Conservation (phyloP, 2,888 invertebrate species). For the Erannis defoliaria region DNA sequence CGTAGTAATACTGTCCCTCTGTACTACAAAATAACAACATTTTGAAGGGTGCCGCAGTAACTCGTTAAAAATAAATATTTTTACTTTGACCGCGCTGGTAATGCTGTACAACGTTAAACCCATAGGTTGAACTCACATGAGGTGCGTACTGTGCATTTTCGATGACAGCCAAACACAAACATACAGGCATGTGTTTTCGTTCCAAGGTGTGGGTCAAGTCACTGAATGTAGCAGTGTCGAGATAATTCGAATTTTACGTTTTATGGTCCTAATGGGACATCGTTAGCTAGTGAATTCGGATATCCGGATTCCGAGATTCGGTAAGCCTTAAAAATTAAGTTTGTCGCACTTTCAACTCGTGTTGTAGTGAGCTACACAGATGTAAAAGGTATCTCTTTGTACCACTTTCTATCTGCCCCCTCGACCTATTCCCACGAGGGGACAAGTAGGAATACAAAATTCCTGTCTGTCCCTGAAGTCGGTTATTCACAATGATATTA, state of each 20-base stretch:
- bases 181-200: conserved; percentile 45
- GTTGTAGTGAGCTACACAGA: too few species aligned
- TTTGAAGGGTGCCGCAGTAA: conserved; percentile 38
- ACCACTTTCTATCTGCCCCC: too few species aligned
- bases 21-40: conserved; percentile 19
- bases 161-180: conserved; percentile 71
- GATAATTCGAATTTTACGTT: background rate
- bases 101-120: conserved; percentile 60
- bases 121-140: conserved; percentile 36
- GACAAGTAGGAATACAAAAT: too few species aligned
- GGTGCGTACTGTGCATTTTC: conserved; percentile 59
- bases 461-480: too few species aligned
- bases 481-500: too few species aligned
- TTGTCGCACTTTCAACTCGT: too few species aligned
- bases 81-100: conserved; percentile 55
- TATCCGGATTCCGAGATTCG: too few species aligned
- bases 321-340: too few species aligned
- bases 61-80: conserved; percentile 67
- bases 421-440: too few species aligned
- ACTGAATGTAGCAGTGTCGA: background rate
- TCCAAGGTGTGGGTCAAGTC: conserved; percentile 32
- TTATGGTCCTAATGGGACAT: background rate
- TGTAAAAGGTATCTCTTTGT: too few species aligned
- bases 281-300: too few species aligned
- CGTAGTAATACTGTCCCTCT: conserved; percentile 12